These are phyloP conservation scores for Mormoops blainvillei DNA, from an alignment of 2,113 vertebrate genomes.

Conservation along the genomic window DNA sequence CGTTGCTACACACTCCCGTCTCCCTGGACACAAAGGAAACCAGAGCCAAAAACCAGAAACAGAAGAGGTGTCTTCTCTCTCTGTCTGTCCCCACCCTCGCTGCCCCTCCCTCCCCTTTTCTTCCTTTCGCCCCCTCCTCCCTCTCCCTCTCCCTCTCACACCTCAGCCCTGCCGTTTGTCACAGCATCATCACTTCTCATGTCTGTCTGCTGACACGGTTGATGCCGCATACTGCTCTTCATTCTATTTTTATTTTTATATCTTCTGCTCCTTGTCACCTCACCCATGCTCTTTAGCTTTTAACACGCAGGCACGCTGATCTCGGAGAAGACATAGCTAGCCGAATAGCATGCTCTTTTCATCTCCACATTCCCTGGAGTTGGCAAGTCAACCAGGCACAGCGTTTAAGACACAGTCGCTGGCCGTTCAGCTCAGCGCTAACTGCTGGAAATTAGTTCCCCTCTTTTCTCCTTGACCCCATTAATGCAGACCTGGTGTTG, in stretches of 20 bases:
- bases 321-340: not conserved
- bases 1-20: too few relatives aligned
- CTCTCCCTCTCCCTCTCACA: not conserved
- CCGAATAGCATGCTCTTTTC: not conserved
- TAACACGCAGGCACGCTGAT: not conserved
- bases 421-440: not conserved
- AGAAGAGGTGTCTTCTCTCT: not conserved
- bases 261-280: not conserved
- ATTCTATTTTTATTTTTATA: not conserved
- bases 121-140: fast-evolving
- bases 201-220: not conserved
- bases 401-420: not conserved
- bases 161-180: too few relatives aligned
- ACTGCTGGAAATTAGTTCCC: not conserved
- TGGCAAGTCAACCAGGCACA: not conserved
- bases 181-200: not conserved
- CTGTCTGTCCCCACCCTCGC: too few relatives aligned
- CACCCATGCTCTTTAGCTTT: not conserved
- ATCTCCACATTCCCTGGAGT: not conserved
- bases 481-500: not conserved
- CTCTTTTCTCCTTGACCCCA: not conserved
- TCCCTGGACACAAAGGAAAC: not conserved
- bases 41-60: not conserved
- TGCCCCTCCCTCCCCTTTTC: not conserved
- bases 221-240: not conserved